These are phyloP conservation scores for Cinclus cinclus DNA, from an alignment of 2,113 vertebrate species.

Conservation along the genomic window DNA sequence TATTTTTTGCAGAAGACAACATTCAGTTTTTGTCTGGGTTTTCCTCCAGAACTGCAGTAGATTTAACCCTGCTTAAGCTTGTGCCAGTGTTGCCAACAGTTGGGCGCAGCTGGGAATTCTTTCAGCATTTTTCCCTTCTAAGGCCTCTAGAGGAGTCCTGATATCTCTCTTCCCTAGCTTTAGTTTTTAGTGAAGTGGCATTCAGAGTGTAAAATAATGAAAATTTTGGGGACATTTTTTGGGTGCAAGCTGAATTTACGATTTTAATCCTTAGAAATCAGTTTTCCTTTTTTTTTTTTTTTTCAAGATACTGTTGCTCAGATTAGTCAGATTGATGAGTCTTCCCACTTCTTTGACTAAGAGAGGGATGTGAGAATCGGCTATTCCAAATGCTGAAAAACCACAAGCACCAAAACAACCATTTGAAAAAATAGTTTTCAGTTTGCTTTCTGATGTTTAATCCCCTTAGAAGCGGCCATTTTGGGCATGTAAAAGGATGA, in stretches of 20 bases:
- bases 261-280: background rate
- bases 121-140: background rate
- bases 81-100: background rate
- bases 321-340: constrained; percentile 30
- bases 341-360: constrained; percentile 22
- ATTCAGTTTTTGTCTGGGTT: background rate
- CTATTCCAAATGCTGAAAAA: constrained; percentile 1
- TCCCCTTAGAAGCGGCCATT: background rate
- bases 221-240: background rate
- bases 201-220: background rate
- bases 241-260: background rate
- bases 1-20: background rate
- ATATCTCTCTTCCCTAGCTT: background rate
- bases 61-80: background rate
- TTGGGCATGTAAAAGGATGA: background rate
- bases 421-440: background rate
- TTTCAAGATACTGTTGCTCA: background rate
- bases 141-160: background rate
- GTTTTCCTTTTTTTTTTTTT: background rate
- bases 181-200: background rate
- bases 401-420: background rate
- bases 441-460: background rate
- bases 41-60: background rate
- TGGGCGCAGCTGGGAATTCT: background rate
- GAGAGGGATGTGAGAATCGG: constrained; percentile 6